Evolutionary conservation across 2,113 vertebrate genomes (phyloP), one percentile per base, ranked within the genome.

Genomic region (Pavo muticus): DNA sequence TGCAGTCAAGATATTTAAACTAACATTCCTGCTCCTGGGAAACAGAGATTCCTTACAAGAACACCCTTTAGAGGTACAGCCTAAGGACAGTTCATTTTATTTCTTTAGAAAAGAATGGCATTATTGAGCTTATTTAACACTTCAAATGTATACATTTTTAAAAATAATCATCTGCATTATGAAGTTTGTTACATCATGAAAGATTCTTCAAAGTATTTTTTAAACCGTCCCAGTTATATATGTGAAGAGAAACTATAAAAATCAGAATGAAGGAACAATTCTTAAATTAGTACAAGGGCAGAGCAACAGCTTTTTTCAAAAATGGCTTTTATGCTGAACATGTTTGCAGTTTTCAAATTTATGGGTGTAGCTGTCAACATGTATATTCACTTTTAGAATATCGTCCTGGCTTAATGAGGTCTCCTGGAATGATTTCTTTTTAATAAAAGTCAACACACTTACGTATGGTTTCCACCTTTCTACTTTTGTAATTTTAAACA

Each of bases 351-450:
- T 96, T 95, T 96, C 94, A 97, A 80, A 94, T 97, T 94, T 96
- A 97, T 88, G 96, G 96, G 94, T 97, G 95, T 93, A 97, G 95
- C 87, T 97, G 93, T 97, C 96, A 97, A 97, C 96, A 96, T 95
- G 89, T 96, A 97, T 95, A 97, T 95, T 97, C 93, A 90, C 88
- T 96, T 98, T 97, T 93, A 97, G 97, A 97, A 97, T 94, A 97
- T 57, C 74, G 2, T 95, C 95, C 93, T 95, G 95, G 85, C 93
- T 97, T 98, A 97, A 97, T 93, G 71, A 98, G 96, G 83, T 94
- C 97, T 97, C 94, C 94, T 97, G 93, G 91, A 98, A 97, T 96
- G 96, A 97, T 96, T 97, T 97, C 59, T 96, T 94, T 97, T 97
- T 94, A 94, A 94, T 76, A 97, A 94, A 96, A 95, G 91, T 95